Base-by-base conservation (phyloP, 2,113 vertebrate species). In the Gorsachius goisagi region DNA sequence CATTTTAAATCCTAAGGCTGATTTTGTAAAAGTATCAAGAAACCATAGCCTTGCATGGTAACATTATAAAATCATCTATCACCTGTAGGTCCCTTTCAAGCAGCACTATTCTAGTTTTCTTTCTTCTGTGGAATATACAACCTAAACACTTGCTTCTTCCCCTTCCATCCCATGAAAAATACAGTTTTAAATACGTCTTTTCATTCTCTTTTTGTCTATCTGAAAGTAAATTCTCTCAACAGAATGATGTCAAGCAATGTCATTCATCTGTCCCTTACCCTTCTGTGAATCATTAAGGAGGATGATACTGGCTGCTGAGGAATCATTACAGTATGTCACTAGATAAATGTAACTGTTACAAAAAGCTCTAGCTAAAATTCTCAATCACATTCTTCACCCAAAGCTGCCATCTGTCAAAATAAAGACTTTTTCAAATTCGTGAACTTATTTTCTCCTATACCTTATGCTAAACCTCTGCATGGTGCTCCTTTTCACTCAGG, bases 41-140 rank as follows among this genome's bases (percentile, higher is more conserved):
- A 41, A 69, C 4, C 10, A 55, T 0, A 72, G 21, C 15, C 68
- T 60, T 67, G 24, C 0, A 1, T 32, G 30, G 8, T 6, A 71
- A 37, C 12, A n/a, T 37, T 45, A 66, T 15, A 69, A 86, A 94
- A 67, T 53, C 14, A 44, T 15, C 27, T 63, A 26, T 6, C 12
- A 12, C 18, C 39, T 63, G 4, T 22, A 71, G n/a, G 20, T 75
- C n/a, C 86, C 24, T 33, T 45, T 69, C 59, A 67, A 66, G 50
- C 6, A 74, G 39, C 8, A 45, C 6, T 76, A 35, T 9, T 86
- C 15, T 5, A 17, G 14, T 50, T 41, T 67, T 76, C 30, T 58
- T 73, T 74, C 23, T 75, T 76, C 47, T 68, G 16, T 39, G 49
- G 14, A 87, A 68, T 37, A 63, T 5, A 17, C 13, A 35, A 56